phyloP scores from a whole-genome alignment of 2,797 vertebrate species.

The Pangasius sanitwongsei region DNA sequence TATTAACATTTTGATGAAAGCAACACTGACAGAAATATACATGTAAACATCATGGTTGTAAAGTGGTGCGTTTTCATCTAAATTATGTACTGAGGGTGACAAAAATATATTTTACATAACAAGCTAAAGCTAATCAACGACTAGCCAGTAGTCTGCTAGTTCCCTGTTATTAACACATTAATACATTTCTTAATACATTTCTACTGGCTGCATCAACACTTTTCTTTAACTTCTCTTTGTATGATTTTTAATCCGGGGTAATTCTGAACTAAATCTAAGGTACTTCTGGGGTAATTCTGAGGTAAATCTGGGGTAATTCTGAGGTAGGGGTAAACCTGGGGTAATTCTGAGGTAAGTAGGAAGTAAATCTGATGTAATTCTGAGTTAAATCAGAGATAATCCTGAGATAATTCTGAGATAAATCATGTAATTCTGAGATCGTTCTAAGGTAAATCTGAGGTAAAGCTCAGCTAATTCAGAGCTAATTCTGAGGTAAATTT shows the following conservation, averaged over 20 bases:
- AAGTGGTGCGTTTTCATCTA: background rate
- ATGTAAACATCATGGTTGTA: background rate
- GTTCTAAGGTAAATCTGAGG: background rate
- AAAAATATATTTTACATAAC: background rate
- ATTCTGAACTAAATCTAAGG: background rate
- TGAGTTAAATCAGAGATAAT: background rate
- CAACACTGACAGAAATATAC: background rate
- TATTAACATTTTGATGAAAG: background rate
- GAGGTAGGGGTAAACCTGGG: background rate
- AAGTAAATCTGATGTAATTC: background rate
- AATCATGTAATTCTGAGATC: background rate
- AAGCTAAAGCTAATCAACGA: background rate
- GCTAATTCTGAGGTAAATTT: background rate
- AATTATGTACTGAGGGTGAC: background rate
- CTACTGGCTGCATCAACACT: background rate
- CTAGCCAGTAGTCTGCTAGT: background rate
- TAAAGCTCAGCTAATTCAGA: background rate
- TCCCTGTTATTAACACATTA: no score
- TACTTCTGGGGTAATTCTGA: no score
- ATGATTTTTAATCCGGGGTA: background rate
- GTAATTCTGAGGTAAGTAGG: no score
- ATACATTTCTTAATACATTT: no score
- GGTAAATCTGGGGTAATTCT: background rate
- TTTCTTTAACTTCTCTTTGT: background rate
- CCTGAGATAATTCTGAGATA: background rate